phyloP scores from a whole-genome alignment of 1,140 invertebrate genomes.

The Psix sp. region DNA sequence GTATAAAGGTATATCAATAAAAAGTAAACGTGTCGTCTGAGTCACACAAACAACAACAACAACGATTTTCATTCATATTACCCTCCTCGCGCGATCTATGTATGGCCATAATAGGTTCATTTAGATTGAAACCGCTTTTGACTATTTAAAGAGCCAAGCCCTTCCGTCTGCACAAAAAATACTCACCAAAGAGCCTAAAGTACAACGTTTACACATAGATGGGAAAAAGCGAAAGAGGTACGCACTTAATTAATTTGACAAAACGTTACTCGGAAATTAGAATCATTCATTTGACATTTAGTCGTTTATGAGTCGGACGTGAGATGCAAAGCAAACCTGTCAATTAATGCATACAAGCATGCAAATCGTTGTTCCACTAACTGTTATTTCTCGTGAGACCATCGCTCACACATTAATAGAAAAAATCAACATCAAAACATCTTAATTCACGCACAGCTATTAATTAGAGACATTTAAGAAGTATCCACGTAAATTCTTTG shows the following conservation, averaged over 20 bases:
- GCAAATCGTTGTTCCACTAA: too few relatives aligned
- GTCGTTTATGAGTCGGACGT: constrained; percentile 24
- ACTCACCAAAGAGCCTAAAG: too few relatives aligned
- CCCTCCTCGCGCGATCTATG: constrained; percentile 46
- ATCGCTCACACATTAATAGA: too few relatives aligned
- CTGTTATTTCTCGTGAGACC: too few relatives aligned
- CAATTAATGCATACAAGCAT: constrained; percentile 5
- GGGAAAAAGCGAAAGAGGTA: constrained; percentile 15
- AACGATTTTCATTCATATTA: constrained; percentile 38
- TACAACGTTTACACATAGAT: constrained; percentile 22
- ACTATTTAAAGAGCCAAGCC: constrained; percentile 57
- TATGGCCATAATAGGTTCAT: constrained; percentile 55
- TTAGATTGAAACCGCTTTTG: constrained; percentile 49
- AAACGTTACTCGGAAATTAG: constrained; percentile 47
- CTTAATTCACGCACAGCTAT: too few relatives aligned
- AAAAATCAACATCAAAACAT: too few relatives aligned
- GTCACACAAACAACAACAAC: too few relatives aligned
- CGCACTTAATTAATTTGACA: constrained; percentile 33
- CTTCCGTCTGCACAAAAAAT: constrained; percentile 49
- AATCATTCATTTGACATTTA: constrained; percentile 29
- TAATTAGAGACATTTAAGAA: too few relatives aligned
- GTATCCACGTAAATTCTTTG: too few relatives aligned
- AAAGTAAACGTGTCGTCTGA: too few relatives aligned
- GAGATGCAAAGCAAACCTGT: constrained; percentile 11
- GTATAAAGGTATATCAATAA: not conserved